Evolutionary conservation across 2,113 vertebrate genomes (phyloP), one percentile per base, ranked within the genome.

Genomic region (Aldabrachelys gigantea): DNA sequence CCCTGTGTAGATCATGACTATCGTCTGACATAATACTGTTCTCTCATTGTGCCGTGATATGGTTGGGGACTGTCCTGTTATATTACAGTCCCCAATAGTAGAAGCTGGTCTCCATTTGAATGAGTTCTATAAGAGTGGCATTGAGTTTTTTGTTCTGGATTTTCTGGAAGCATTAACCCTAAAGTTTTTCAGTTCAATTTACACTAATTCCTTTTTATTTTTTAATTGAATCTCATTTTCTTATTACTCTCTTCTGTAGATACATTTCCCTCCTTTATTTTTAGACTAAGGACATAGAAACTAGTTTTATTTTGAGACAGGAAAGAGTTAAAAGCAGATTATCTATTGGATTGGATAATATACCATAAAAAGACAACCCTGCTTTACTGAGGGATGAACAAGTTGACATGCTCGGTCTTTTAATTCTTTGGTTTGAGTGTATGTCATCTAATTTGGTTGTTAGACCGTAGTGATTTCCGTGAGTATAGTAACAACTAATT

Each of bases 221-320:
- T 4, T 84, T 10, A 27, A n/a, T 75, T 91, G 84, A 87, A 84
- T 91, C 57, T 54, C 21, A 16, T 69, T n/a, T 69, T 69, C 8
- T n/a, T 19, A 19, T 69, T 69, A 69, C 16, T 69, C 8, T 69
- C 16, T 69, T 69, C 62, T 31, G 17, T 49, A 62, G 54, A 80
- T 90, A 84, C 1, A 0, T 92, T 96, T 94, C 89, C 52, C 90
- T 87, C 90, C 82, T 54, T 50, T 82, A 91, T 93, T 35, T 56
- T 25, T 84, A 91, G 89, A 86, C 35, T 89, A 93, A 47, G 53
- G 79, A 75, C 90, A 95, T 65, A 95, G 93, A 95, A 97, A 96
- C 81, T 92, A 89, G 17, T 94, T 53, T 95, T 96, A 94, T 85
- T 88, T n/a, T 53, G 94, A 94, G 94, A 91, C 92, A 93, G 62